Conservation (phyloP, 2,888 invertebrate species). For the Hypselothyrea guttata region DNA sequence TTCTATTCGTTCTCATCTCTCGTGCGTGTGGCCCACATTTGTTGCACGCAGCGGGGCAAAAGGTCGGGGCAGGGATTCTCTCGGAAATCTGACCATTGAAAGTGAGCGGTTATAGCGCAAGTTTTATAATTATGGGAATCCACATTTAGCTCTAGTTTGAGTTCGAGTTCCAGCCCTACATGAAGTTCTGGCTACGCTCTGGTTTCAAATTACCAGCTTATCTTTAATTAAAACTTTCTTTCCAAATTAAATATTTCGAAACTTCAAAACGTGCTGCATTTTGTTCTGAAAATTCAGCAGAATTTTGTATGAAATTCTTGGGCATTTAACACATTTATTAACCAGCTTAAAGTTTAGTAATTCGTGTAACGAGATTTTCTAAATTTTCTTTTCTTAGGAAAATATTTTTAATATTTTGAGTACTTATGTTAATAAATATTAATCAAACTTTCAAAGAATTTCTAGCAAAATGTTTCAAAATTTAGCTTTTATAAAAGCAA, state of each 20-base stretch:
- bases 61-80: slow-evolving; percentile 1
- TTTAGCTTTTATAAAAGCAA: too few relatives aligned
- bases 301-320: too few relatives aligned
- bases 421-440: too few relatives aligned
- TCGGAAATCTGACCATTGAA: slow-evolving; percentile 3
- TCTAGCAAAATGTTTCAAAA: too few relatives aligned
- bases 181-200: not conserved
- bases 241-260: slow-evolving; percentile 22
- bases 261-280: slow-evolving; percentile 9
- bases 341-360: too few relatives aligned
- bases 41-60: slow-evolving; percentile 15
- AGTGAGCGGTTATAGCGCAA: slow-evolving; percentile 37
- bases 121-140: slow-evolving; percentile 38
- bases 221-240: slow-evolving; percentile 17
- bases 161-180: slow-evolving; percentile 1
- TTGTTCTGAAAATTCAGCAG: too few relatives aligned
- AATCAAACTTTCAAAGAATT: too few relatives aligned
- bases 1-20: slow-evolving; percentile 13
- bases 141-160: not conserved
- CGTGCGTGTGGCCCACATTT: slow-evolving; percentile 64
- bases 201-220: slow-evolving; percentile 1
- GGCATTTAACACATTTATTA: too few relatives aligned
- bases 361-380: too few relatives aligned
- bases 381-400: too few relatives aligned
- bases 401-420: too few relatives aligned